Base-by-base conservation (phyloP, 2,113 vertebrate genomes). In the Camelus bactrianus region DNA sequence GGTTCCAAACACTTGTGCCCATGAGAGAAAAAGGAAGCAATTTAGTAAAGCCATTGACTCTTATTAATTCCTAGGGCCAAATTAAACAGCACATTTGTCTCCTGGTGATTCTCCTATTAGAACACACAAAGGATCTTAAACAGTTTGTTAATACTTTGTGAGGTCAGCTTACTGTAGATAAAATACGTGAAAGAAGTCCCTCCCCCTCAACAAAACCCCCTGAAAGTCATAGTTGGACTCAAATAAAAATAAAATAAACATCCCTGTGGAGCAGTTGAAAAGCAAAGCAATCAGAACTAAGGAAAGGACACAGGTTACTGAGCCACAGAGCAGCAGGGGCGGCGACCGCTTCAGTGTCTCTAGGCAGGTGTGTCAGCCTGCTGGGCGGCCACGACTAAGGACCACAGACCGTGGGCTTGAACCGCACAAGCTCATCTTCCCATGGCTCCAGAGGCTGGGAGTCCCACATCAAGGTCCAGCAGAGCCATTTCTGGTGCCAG, bases 261-360 rank as follows among this genome's bases (percentile, higher is more conserved):
- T 30, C 30, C 76, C 32, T 50, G 2, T n/a, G 48, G 35, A 85
- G 24, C 30, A 65, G 28, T 17, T 52, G 28, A 3, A 58, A 94
- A n/a, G 38, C 77, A 54, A 70, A 86, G 26, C 0, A 3, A 50
- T 22, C 15, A n/a, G n/a, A 13, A 35, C 26, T 54, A 52, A 73
- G 38, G 82, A 42, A 32, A n/a, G 9, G 30, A 46, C 32, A 30
- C 3, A 35, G 60, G 17, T 20, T 11, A 32, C 64, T 4, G 26
- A 60, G 70, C 70, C n/a, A 24, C 13, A 85, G 8, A 32, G 26
- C 20, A 46, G 12, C 50, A 56, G 60, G 14, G 58, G 46, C 42
- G 19, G 13, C 38, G 12, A 24, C 54, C 0, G 13, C 15, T 30
- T 69, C 20, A 0, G 10, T 54, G 28, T 8, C 13, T n/a, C 14